phyloP scores from a whole-genome alignment of 2,797 vertebrate genomes.

The Chromobotia macracanthus region DNA sequence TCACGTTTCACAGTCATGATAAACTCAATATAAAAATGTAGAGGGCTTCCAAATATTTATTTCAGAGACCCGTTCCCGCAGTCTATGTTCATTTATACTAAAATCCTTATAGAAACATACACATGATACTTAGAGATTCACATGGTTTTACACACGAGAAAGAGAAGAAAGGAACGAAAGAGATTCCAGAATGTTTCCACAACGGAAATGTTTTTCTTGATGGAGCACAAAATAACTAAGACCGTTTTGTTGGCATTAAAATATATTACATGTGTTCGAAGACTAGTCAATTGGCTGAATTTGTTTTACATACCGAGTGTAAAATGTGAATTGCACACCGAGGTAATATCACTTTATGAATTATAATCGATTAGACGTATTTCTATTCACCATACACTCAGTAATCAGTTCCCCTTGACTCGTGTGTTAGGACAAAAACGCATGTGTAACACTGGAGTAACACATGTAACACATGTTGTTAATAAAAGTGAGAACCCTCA shows the following conservation, averaged over 20 bases:
- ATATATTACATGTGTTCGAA: slow-evolving; percentile 91
- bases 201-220: slow-evolving; percentile 86
- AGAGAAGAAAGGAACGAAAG: slow-evolving; percentile 75
- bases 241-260: slow-evolving; percentile 93
- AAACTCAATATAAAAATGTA: slow-evolving; percentile 64
- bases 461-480: no score
- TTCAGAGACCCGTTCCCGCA: slow-evolving; percentile 73
- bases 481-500: slow-evolving; percentile 59
- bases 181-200: slow-evolving; percentile 72
- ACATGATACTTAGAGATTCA: slow-evolving; percentile 82
- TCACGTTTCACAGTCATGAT: slow-evolving; percentile 81
- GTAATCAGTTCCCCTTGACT: slow-evolving; percentile 33
- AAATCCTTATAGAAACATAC: slow-evolving; percentile 82
- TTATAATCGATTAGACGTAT: slow-evolving; percentile 57
- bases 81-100: slow-evolving; percentile 77
- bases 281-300: slow-evolving; percentile 15
- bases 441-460: slow-evolving; percentile 78
- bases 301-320: slow-evolving; percentile 48
- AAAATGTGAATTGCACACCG: slow-evolving; percentile 43
- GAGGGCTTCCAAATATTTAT: slow-evolving; percentile 71
- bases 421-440: slow-evolving; percentile 78
- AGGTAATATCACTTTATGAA: slow-evolving; percentile 41
- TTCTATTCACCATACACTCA: slow-evolving; percentile 66
- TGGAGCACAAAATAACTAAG: slow-evolving; percentile 91
- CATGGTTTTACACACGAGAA: slow-evolving; percentile 87